Conservation (phyloP, 2,797 vertebrate genomes). For the Diplodus sargus region DNA sequence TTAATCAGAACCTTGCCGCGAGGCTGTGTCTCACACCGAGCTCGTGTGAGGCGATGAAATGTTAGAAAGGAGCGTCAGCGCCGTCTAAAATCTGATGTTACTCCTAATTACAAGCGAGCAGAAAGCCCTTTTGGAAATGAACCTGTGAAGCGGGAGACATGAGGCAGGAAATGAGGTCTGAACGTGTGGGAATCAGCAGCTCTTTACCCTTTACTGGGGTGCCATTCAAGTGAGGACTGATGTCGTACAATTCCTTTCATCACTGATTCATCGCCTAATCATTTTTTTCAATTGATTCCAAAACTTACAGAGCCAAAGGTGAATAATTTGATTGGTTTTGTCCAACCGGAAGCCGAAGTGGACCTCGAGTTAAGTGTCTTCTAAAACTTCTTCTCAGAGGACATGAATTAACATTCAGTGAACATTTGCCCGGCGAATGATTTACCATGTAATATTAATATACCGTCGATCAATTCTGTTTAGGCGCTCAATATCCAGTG, state of each 20-base stretch:
- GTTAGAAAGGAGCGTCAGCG: constrained; percentile 14
- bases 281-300: background rate
- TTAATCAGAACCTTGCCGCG: constrained; percentile 27
- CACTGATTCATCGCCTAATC: background rate
- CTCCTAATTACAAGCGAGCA: constrained; percentile 35
- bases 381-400: background rate
- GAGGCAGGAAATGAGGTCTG: constrained; percentile 21
- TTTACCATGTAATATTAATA: background rate
- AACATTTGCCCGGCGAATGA: constrained; percentile 1
- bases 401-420: background rate
- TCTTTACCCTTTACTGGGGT: background rate
- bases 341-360: no score
- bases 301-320: background rate
- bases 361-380: no score
- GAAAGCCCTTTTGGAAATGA: constrained; percentile 19
- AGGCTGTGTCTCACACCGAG: constrained; percentile 12
- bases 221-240: background rate
- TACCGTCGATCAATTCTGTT: no score
- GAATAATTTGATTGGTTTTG: background rate
- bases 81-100: constrained; percentile 9
- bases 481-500: no score
- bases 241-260: background rate
- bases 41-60: constrained; percentile 40
- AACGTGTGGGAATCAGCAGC: constrained; percentile 3
- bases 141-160: constrained; percentile 22